Evolutionary conservation across 2,113 vertebrate genomes (phyloP), one percentile per base, ranked within the genome.

Genomic region (Lophura nycthemera): DNA sequence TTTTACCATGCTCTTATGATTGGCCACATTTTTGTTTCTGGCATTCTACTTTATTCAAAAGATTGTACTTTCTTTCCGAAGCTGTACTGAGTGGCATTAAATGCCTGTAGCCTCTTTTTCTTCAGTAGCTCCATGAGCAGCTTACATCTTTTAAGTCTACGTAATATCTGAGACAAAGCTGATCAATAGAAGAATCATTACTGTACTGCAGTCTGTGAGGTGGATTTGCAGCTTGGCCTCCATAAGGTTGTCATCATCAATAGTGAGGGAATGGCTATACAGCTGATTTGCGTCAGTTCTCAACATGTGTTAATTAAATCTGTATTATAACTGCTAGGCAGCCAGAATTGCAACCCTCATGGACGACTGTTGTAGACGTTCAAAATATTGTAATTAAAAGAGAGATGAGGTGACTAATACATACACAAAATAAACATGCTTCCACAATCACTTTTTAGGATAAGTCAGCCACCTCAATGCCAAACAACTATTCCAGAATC

Each of bases 291-390:
- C 67, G 81, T 83, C 36, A 66, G 34, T 69, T 96, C 81, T 94
- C 64, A 79, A 83, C 0, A 10, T 96, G 79, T 89, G 81, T 96
- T 97, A 97, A 96, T 96, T 96, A 97, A 95, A 82, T 89, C 73
- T 83, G 25, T 89, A 84, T 30, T 82, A 65, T 45, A 90, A 78
- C 93, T 93, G 13, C 89, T 89, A 84, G 88, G 93, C 75, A 77
- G 88, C 30, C 82, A 94, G 73, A 89, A 69, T 74, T 50, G 64
- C 85, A 88, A 21, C 29, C 36, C 75, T 94, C 50, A 25, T 56
- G 88, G 89, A 90, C 77, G 78, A 60, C 36, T 56, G 38, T 45
- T 40, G 19, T 45, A 66, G 67, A 19, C 18, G 54, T 60, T 91
- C 52, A 75, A 64, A 76, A 45, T 89, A 85, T 20, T 74, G 36